phyloP scores from a whole-genome alignment of 1,140 invertebrate genomes.

The Philaenus spumarius region DNA sequence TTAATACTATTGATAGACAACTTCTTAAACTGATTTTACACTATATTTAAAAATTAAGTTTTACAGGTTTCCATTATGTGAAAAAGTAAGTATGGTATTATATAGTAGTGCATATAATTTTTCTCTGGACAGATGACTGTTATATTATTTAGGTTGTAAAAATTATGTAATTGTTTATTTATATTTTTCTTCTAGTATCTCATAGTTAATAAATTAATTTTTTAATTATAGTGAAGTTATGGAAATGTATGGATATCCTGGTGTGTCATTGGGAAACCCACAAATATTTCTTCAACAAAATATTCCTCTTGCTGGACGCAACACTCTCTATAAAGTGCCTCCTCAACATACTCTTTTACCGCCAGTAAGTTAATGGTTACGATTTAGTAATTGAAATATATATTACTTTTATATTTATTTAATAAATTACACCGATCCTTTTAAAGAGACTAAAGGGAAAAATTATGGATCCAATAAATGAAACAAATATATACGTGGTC shows the following conservation, averaged over 20 bases:
- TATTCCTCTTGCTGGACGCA: conserved; percentile 37
- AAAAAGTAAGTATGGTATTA: too few species aligned
- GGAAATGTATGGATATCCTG: conserved; percentile 44
- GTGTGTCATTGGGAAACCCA: conserved; percentile 36
- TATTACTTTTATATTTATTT: conserved; percentile 7
- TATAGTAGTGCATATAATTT: too few species aligned
- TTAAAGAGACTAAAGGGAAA: neutral
- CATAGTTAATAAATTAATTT: neutral
- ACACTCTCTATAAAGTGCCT: conserved; percentile 44
- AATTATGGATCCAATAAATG: neutral
- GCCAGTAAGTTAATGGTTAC: conserved; percentile 32
- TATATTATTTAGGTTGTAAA: too few species aligned
- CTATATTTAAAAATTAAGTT: too few species aligned
- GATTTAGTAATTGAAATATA: conserved; percentile 17
- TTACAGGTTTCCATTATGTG: too few species aligned
- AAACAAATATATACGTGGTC: too few species aligned
- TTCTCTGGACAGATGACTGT: too few species aligned
- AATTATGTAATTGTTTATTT: too few species aligned
- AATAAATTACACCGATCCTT: neutral
- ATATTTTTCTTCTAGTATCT: too few species aligned
- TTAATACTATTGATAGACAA: too few species aligned
- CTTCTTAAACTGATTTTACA: too few species aligned
- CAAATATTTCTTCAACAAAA: conserved; percentile 42
- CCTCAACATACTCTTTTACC: conserved; percentile 42
- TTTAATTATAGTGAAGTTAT: conserved; percentile 49